Conservation (phyloP, 2,113 vertebrate genomes). For the Spheniscus mendiculus region DNA sequence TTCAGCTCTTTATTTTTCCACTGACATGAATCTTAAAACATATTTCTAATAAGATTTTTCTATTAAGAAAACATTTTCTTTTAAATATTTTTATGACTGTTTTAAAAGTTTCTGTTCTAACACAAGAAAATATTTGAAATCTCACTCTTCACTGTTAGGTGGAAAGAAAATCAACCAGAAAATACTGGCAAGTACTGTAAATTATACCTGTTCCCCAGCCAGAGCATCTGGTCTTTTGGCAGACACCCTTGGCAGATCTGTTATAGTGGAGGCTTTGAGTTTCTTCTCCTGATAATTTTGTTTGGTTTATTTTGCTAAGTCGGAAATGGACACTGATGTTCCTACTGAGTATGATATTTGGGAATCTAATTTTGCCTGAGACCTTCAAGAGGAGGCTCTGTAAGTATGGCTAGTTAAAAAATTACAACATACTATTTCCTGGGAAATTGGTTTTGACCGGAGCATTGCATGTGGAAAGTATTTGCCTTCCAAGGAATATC, state of each 20-base stretch:
- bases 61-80: not conserved
- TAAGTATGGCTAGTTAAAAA: not conserved
- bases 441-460: not conserved
- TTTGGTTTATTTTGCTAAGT: not conserved
- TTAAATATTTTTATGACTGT: not conserved
- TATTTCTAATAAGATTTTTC: not conserved
- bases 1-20: not conserved
- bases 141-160: not conserved
- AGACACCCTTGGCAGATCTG: not conserved
- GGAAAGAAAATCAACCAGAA: slow-evolving; percentile 14
- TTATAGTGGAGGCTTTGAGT: not conserved
- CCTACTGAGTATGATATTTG: not conserved
- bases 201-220: slow-evolving; percentile 12
- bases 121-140: not conserved
- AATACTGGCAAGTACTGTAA: not conserved
- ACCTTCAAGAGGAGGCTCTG: not conserved
- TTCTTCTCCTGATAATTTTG: slow-evolving; percentile 1
- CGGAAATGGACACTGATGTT: not conserved
- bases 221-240: slow-evolving; percentile 55
- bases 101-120: not conserved
- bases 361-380: not conserved
- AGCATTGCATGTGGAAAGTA: not conserved
- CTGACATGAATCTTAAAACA: not conserved
- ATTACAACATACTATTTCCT: not conserved
- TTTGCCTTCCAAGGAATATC: not conserved